Base-by-base conservation (phyloP, 2,797 vertebrate species). In the Parotocinclus haroldoi region DNA sequence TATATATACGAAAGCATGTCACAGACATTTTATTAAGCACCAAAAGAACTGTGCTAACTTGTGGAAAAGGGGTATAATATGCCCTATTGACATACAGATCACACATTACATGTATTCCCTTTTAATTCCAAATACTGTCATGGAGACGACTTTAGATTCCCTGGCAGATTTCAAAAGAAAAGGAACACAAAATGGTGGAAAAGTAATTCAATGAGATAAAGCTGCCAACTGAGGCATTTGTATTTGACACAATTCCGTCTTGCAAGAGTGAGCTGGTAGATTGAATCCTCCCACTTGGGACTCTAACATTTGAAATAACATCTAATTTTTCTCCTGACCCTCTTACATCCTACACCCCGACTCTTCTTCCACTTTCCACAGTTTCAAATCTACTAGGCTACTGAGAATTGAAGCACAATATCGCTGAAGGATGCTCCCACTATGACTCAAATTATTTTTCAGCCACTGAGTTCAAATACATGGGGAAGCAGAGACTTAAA, bases 241-340 rank as follows among this genome's bases (percentile, higher is more conserved):
- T 63, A 71, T 67, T 42, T 68, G 64, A 77, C 72, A 75, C 65
- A 57, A 66, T 56, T 63, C 38, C 49, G 39, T 76, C 66, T 53
- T 48, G 56, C 64, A 52, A 42, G 73, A 75, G 52, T 51, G 72
- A 69, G 44, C 65, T 44, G 16, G 40, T 27, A 60, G 63, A 60
- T 14, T 45, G 14, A 64, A 56, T 61, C 53, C 56, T 70, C 63
- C 57, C 72, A 67, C 18, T 14, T 66, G 61, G 64, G 52, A 59
- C 61, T 49, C 57, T 52, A 51, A 16, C 39, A 13, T 62, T 36
- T 66, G 54, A 71, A 76, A 74, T 56, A 63, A 69, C 71, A 64
- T 74, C 59, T 63, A 56, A 65, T 80, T 69, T 59, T 58, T 66
- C 59, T 59, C 42, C 55, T 58, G 54, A 65, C 56, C 36, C 19